phyloP scores from a whole-genome alignment of 1,140 invertebrate genomes.

The Penaeus chinensis region DNA sequence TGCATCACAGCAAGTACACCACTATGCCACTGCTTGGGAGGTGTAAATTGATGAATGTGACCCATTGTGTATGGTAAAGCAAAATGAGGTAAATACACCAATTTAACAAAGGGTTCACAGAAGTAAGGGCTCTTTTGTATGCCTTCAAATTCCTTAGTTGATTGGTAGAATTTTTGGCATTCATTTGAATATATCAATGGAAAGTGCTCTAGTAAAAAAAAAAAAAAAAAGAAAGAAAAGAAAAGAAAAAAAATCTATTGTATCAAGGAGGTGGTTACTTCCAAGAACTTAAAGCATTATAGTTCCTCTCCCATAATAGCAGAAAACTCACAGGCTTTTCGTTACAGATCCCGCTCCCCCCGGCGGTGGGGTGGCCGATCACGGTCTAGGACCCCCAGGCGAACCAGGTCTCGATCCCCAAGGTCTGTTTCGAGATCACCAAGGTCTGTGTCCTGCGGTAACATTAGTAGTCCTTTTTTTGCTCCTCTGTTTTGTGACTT shows the following conservation, averaged over 20 bases:
- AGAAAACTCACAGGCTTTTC: constrained; percentile 11
- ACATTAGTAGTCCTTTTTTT: background rate
- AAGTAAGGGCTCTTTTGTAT: no score
- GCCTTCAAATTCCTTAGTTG: no score
- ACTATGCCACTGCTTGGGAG: no score
- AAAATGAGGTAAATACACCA: no score
- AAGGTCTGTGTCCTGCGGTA: constrained; percentile 52
- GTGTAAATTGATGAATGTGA: no score
- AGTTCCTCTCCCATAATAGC: background rate
- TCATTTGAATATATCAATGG: constrained; percentile 18
- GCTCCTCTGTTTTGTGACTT: no score
- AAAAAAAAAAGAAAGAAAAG: background rate
- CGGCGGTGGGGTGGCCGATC: constrained; percentile 43
- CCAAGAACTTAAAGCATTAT: constrained; percentile 19
- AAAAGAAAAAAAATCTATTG: constrained; percentile 12
- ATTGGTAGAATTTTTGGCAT: no score
- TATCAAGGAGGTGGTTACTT: constrained; percentile 47
- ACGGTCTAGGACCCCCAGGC: constrained; percentile 46
- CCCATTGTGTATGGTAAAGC: no score
- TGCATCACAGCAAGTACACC: no score
- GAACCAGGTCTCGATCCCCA: constrained; percentile 52
- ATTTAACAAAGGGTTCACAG: no score
- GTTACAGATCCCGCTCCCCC: constrained; percentile 52
- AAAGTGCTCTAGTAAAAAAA: constrained; percentile 48
- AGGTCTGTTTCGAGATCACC: constrained; percentile 56